phyloP scores from a whole-genome alignment of 2,797 vertebrate species.

The Chromis chromis region DNA sequence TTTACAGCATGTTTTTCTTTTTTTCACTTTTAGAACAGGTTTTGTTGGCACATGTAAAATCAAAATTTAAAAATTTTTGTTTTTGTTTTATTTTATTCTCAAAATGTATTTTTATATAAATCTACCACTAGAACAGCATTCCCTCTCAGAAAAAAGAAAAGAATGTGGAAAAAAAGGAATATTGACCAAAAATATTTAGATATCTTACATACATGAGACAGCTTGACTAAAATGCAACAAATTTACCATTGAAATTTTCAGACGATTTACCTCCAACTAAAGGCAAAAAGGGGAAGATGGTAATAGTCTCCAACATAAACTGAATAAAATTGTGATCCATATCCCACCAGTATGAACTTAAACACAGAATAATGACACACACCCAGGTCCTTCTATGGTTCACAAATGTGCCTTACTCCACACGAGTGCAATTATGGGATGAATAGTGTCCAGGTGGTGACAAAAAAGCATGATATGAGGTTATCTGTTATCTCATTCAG shows the following conservation, averaged over 20 bases:
- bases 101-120: constrained; percentile 90
- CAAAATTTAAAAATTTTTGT: constrained; percentile 84
- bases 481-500: constrained; percentile 15
- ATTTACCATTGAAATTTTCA: constrained; percentile 90
- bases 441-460: constrained; percentile 18
- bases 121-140: constrained; percentile 93
- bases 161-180: constrained; percentile 62
- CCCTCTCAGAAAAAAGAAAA: constrained; percentile 83
- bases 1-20: constrained; percentile 86
- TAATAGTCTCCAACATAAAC: constrained; percentile 60
- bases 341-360: constrained; percentile 63
- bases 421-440: constrained; percentile 50
- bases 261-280: constrained; percentile 78
- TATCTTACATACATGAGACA: constrained; percentile 88
- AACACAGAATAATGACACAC: constrained; percentile 71
- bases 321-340: constrained; percentile 56
- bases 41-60: constrained; percentile 90
- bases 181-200: constrained; percentile 79
- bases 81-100: constrained; percentile 82
- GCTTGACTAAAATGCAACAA: constrained; percentile 91
- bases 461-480: neutral
- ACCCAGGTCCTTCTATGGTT: constrained; percentile 67
- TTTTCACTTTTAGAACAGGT: constrained; percentile 89
- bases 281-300: constrained; percentile 66
- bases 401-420: constrained; percentile 79